Evolutionary conservation across 2,888 invertebrate genomes (phyloP), one percentile per base, ranked within the genome.

Genomic region (Drosophila atripex): DNA sequence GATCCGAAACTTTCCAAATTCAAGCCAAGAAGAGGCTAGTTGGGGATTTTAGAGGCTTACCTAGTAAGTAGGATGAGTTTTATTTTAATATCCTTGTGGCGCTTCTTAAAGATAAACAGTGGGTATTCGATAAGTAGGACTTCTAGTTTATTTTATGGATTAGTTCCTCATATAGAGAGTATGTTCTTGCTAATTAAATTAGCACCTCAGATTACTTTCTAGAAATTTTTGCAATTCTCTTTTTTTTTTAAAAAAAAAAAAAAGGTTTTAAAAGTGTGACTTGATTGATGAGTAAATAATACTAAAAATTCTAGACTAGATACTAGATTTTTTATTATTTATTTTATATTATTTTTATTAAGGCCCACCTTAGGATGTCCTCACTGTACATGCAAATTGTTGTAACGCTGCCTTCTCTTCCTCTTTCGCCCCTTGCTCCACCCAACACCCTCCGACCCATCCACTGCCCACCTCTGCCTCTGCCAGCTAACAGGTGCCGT

Each of bases 401-500:
- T 59, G 60, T 63, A 61, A 63, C 30, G 49, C 64, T 11, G 25
- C 52, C 38, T 18, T 6, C 12, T 21, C 41, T 18, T 4, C 16
- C 28, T 28, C 28, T 3, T 28, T 28, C 41, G n/a, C 28, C 11
- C 6, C 32, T 23, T 23, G 21, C 21, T 21, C 4, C 30, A 38
- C 11, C 5, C 39, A 0, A 8, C 39, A 21, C 46, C 16, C 23
- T 30, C 49, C n/a, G n/a, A 38, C 38, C n/a, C 18, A 46, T 23
- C 35, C 12, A 1, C 32, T 43, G 11, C 43, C 51, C 64, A 51
- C 28, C 53, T 16, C 51, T 59, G 52, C 28, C 53, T 21, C 68
- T 77, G 66, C 50, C 41, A 39, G 32, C 51, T 47, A 77, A 73
- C 80, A 86, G 88, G 88, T 83, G 82, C 84, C 86, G 80, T 77